Base-by-base conservation (phyloP, 1,140 invertebrate genomes). In the Saccostrea echinata region DNA sequence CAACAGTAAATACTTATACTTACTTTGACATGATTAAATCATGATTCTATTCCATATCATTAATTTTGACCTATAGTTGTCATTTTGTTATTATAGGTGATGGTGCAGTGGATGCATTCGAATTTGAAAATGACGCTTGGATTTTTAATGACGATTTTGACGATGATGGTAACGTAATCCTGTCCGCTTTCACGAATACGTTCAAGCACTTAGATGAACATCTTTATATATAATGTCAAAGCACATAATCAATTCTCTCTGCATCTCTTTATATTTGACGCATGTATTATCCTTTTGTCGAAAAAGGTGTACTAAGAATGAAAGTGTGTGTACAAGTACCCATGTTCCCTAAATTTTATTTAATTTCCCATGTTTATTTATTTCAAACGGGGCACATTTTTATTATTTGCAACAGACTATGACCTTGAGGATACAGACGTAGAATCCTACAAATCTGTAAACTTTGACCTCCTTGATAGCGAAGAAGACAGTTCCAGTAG, bases 61-160 rank as follows among this genome's bases (percentile, higher is more conserved):
- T n/a, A 64, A n/a, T n/a, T n/a, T 64, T 24, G 16, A 24, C 13
- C 6, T 3, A 24, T 80, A 12, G 1, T n/a, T n/a, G 8, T 24
- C 43, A 30, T 43, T 82, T 27, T 18, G 13, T 53, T 18, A 52
- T 52, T 30, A 30, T 61, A 84, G 83, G 83, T 11, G 55, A 84
- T 84, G 83, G 83, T 8, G 8, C n/a, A 18, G 52, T 84, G 12
- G 53, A 84, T 61, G 16, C 52, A 61, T 53, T 24, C 8, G 83
- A 84, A 21, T 84, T 84, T 24, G 52, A 84, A 9, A 84, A 84
- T 21, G 52, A 84, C 61, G 53, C 52, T 30, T 84, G 83, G 83
- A 84, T 84, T 8, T 84, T 84, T 61, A 53, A 84, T 61, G 83
- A 84, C 83, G 83, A 61, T 12, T 84, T 84, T 61, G 52, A 57